These are phyloP conservation scores for Bovichtus diacanthus DNA, from an alignment of 2,797 vertebrate genomes.

Conservation along the genomic window DNA sequence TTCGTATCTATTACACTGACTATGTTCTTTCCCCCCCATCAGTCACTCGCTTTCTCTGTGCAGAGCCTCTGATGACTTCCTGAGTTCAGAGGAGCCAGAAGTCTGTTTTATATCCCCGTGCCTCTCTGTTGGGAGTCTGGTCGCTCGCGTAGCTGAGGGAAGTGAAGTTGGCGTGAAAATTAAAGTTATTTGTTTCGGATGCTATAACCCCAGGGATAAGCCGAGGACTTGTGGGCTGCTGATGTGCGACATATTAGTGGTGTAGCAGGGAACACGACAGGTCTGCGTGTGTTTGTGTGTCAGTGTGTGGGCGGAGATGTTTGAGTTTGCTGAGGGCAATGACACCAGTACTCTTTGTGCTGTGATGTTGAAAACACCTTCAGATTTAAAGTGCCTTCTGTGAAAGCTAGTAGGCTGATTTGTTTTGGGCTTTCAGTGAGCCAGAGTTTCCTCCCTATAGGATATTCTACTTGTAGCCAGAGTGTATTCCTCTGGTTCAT, in stretches of 20 bases:
- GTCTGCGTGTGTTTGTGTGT: conserved; percentile 53
- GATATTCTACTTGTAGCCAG: background rate
- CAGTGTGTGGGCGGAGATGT: conserved; percentile 65
- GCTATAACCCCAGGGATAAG: conserved; percentile 69
- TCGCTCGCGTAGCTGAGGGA: conserved; percentile 53
- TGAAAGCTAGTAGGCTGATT: conserved; percentile 46
- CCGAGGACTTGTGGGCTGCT: conserved; percentile 58
- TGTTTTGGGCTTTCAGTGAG: conserved; percentile 37
- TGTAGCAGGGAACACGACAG: conserved; percentile 43
- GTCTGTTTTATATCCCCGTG: conserved; percentile 46
- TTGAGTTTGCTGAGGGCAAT: conserved; percentile 67
- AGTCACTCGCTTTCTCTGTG: conserved; percentile 42
- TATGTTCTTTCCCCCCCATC: conserved; percentile 41
- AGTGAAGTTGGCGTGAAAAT: conserved; percentile 57
- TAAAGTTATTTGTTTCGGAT: conserved; percentile 71
- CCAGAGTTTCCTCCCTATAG: conserved; percentile 6
- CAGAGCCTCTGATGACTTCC: conserved; percentile 51
- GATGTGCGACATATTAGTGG: conserved; percentile 55
- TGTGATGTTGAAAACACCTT: conserved; percentile 63
- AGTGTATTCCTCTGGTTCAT: conserved; percentile 9
- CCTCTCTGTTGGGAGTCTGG: conserved; percentile 58
- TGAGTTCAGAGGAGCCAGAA: conserved; percentile 61
- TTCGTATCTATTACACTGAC: conserved; percentile 70
- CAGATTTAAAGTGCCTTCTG: conserved; percentile 53
- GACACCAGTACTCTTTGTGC: conserved; percentile 60